Evolutionary conservation across 2,888 invertebrate species (phyloP).

Genomic region (Ptilodon capucinus): DNA sequence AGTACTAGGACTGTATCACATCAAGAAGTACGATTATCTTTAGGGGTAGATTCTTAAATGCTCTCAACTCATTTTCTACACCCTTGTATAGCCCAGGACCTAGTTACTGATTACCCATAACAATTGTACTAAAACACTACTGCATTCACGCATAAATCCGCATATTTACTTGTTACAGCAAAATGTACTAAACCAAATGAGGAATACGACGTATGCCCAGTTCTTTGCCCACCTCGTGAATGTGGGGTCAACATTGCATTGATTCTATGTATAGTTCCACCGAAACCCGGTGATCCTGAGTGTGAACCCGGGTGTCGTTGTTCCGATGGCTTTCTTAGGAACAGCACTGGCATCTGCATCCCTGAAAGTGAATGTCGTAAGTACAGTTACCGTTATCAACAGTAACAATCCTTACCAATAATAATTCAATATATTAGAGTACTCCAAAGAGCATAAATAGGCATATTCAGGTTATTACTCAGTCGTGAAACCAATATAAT

Average conservation of each 20-base stretch:
- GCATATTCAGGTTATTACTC: no score
- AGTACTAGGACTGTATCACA: no score
- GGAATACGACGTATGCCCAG: constrained; percentile 32
- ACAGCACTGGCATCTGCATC: constrained; percentile 34
- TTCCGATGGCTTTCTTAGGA: constrained; percentile 30
- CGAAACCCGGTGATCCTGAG: constrained; percentile 37
- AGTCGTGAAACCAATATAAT: no score
- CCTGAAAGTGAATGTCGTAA: constrained; percentile 39
- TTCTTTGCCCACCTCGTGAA: constrained; percentile 27
- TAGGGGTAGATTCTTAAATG: no score
- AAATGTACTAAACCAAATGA: constrained; percentile 25
- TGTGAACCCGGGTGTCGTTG: constrained; percentile 45
- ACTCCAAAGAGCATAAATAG: no score
- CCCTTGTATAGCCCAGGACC: no score
- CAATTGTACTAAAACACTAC: no score
- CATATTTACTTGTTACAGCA: constrained; percentile 2
- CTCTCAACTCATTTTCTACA: no score
- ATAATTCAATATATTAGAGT: no score
- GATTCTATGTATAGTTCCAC: constrained; percentile 31
- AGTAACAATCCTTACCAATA: neutral
- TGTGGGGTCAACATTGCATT: constrained; percentile 35
- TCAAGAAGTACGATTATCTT: no score
- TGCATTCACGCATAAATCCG: no score
- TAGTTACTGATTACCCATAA: no score
- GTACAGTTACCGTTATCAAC: constrained; percentile 13